Percentiles rank a stretch among this genome's conserved stretches.
Conservation (phyloP, 2,797 vertebrate genomes). For the Leucoraja ocellata region DNA sequence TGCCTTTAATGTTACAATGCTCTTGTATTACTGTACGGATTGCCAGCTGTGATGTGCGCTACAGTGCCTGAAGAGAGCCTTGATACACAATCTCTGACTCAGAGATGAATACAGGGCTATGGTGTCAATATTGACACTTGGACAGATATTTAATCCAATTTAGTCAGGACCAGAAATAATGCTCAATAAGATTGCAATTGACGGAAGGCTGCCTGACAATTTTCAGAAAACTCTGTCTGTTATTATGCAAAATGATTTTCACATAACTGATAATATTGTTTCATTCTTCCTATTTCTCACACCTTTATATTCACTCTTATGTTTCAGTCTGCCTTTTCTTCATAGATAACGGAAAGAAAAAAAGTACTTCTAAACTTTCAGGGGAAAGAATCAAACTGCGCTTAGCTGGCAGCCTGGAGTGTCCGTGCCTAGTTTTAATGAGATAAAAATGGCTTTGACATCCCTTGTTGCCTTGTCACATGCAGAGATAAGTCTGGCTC, state of each 20-base stretch:
- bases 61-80: neutral
- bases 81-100: neutral
- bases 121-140: neutral
- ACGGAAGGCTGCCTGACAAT: neutral
- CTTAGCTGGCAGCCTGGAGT: neutral
- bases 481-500: neutral
- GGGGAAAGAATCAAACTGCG: neutral
- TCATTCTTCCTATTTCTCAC: neutral
- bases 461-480: neutral
- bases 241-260: neutral
- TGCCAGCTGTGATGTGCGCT: neutral
- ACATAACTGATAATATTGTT: neutral
- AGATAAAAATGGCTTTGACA: neutral
- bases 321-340: neutral
- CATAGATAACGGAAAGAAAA: neutral
- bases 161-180: neutral
- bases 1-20: neutral
- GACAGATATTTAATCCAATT: neutral
- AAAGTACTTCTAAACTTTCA: neutral
- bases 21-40: neutral
- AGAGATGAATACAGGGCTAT: neutral
- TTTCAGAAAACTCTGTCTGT: neutral
- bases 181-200: neutral
- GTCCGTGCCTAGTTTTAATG: neutral
- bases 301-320: neutral